Evolutionary conservation across 2,888 invertebrate genomes (phyloP), one percentile per base, ranked within the genome.

Genomic region (Drosophila planitibia): DNA sequence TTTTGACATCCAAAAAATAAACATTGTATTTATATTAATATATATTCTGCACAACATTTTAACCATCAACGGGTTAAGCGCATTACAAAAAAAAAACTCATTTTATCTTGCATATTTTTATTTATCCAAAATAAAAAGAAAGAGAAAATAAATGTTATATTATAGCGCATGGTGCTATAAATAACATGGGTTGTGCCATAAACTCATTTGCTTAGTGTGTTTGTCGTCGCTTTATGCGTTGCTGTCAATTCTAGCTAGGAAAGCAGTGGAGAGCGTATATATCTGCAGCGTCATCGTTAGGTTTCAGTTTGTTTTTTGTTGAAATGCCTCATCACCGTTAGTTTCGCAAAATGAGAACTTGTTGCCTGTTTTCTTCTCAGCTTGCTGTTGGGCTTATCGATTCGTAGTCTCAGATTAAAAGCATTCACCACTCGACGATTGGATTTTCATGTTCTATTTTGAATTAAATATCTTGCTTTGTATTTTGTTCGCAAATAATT

Each of bases 271-370:
- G 49, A 72, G 52, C 71, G 62, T 66, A 52, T 62, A 58, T 81
- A 69, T 77, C 10, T 85, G 87, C 81, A 66, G 14, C 49, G 89
- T 88, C 87, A 88, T 89, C 87, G 79, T 88, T 82, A 88, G 89
- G 80, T 88, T 74, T 86, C 76, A 73, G 41, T 47, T 25, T 67
- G 77, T 82, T 61, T 81, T 76, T 70, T 60, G 25, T 59, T 65
- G 30, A 63, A 70, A 41, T 81, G 82, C 72, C 51, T 33, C 69
- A 86, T 87, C 87, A 82, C 78, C 80, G 87, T 90, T 82, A 82
- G 86, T 65, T 82, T 75, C n/a, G 73, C 76, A 66, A 80, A 76
- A 19, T 49, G 58, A 37, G 37, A 61, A 35, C 28, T 67, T 64
- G 53, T 57, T 69, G 44, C 25, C 22, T 65, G 35, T 22, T 61